Conservation (phyloP, 1,140 invertebrate species). For the Penaeus chinensis region DNA sequence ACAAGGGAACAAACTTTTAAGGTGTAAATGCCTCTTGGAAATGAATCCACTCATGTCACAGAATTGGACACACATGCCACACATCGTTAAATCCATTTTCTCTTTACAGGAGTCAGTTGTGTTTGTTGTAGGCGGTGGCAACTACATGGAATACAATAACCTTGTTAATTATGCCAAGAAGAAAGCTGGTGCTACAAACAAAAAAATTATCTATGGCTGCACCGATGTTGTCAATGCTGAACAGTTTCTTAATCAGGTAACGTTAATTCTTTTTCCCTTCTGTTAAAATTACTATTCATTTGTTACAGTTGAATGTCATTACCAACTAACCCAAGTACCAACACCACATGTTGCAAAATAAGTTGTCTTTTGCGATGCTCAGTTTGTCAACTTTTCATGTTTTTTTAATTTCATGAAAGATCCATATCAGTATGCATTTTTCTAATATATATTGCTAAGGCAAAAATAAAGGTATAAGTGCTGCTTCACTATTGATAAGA, state of each 20-base stretch:
- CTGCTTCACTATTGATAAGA: not conserved
- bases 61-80: no score
- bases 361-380: no score
- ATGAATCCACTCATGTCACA: not conserved
- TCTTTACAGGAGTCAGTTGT: slow-evolving; percentile 92
- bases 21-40: no score
- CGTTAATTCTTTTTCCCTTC: not conserved
- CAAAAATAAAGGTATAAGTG: no score
- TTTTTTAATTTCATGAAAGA: no score
- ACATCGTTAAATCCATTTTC: slow-evolving; percentile 6
- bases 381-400: no score
- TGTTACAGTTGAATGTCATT: no score
- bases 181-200: slow-evolving; percentile 75
- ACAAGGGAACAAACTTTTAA: no score
- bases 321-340: no score
- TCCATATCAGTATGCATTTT: no score
- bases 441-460: no score
- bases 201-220: slow-evolving; percentile 93
- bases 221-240: slow-evolving; percentile 91
- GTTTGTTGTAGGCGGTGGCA: slow-evolving; percentile 97
- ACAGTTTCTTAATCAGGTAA: slow-evolving; percentile 92
- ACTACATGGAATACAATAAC: slow-evolving; percentile 99
- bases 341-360: no score
- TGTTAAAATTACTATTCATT: not conserved
- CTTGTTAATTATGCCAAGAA: slow-evolving; percentile 92